Percentiles rank a stretch among this genome's conserved stretches.
Conservation (phyloP, 2,888 invertebrate genomes). For the Halictus quadricinctus region DNA sequence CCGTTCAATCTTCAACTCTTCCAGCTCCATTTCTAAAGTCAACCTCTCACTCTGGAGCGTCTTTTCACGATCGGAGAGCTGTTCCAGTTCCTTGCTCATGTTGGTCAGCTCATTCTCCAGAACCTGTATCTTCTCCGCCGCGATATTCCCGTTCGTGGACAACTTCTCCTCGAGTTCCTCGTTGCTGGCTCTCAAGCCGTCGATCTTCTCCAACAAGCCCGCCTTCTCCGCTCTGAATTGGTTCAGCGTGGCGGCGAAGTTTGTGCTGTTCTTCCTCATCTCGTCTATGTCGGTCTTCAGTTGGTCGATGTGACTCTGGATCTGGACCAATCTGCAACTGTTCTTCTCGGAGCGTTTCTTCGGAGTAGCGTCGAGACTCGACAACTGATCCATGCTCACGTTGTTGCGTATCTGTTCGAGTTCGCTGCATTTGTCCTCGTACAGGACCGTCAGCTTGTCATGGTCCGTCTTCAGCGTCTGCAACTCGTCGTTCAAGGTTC, state of each 20-base stretch:
- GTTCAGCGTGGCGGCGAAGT: conserved; percentile 26
- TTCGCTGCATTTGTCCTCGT: conserved; percentile 73
- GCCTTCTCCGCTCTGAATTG: conserved; percentile 48
- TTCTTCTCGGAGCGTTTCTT: conserved; percentile 38
- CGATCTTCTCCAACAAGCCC: conserved; percentile 62
- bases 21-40: conserved; percentile 66
- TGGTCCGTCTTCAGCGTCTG: conserved; percentile 72
- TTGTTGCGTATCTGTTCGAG: conserved; percentile 70
- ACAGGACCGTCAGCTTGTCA: conserved; percentile 67
- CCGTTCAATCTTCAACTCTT: conserved; percentile 66
- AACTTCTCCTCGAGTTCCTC: conserved; percentile 59
- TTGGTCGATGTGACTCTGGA: conserved; percentile 67
- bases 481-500: conserved; percentile 69
- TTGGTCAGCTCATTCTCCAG: conserved; percentile 55
- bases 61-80: conserved; percentile 48
- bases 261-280: conserved; percentile 38
- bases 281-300: conserved; percentile 56
- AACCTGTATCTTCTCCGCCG: conserved; percentile 37
- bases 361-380: conserved; percentile 11
- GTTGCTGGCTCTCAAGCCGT: conserved; percentile 64
- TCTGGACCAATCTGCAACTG: conserved; percentile 63
- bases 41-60: conserved; percentile 63
- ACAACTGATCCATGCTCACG: neutral
- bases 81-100: conserved; percentile 63
- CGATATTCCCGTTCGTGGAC: conserved; percentile 32